Base-by-base conservation (phyloP, 2,888 invertebrate genomes). In the Chaitophorus viminalis region DNA sequence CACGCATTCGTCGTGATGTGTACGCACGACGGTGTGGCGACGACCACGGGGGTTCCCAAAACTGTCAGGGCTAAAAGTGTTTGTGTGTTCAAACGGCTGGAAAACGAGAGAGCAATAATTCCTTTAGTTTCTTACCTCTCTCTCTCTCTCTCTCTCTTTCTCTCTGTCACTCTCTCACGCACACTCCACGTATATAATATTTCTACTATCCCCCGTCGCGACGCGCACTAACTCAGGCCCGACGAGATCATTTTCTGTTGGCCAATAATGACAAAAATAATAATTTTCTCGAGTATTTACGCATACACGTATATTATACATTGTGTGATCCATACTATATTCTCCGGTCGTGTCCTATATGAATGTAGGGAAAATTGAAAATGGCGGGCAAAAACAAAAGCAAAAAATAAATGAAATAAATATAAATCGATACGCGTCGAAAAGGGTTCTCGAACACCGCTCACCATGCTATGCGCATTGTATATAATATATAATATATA, bases 81-180 rank as follows among this genome's bases (percentile, higher is more conserved):
- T 87, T 87, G 87, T 74, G 74, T 81, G 87, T 87, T 87, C 87
- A 87, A 87, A 87, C 79, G 60, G 29, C 81, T n/a, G 87, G 81
- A 81, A 87, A 87, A 87, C 74, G 79, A 74, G 72, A 60, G 72
- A 39, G 72, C 70, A 17, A 78, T 54, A 5, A n/a, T n/a, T 87
- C 70, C 17, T 36, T 60, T n/a, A 8, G 5, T 83, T 68, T 68
- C 17, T 65, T 75, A 5, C 31, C 25, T 60, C n/a, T 60, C 33
- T 82, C 33, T n/a, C 21, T 0, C 18, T 70, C 33, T 60, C 60
- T 21, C 60, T 6, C 17, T 54, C 54, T n/a, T n/a, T 17, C 65
- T 25, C 6, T 25, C 65, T 21, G n/a, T n/a, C n/a, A n/a, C n/a
- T n/a, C n/a, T 29, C 0, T 25, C 14, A n/a, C 6, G 3, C 31